Percentiles rank a stretch among this genome's conserved stretches.
phyloP scores from a whole-genome alignment of 2,113 vertebrate species.

The Corythornis madagascariensis region DNA sequence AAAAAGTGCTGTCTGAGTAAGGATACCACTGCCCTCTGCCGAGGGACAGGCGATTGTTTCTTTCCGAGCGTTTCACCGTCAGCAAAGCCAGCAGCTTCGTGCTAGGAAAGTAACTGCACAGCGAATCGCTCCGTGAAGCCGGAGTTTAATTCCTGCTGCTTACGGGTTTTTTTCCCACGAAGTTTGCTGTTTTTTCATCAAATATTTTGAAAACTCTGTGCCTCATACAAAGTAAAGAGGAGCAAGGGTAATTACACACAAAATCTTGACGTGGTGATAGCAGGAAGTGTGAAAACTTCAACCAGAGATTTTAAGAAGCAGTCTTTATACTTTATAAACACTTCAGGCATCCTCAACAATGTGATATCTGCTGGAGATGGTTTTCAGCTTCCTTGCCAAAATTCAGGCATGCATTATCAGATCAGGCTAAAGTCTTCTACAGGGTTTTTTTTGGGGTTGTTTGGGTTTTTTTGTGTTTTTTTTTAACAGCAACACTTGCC shows the following conservation, averaged over 20 bases:
- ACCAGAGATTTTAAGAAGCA: background rate
- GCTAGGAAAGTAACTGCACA: background rate
- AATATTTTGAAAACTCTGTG: constrained; percentile 7
- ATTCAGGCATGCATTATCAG: background rate
- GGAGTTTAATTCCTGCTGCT: background rate
- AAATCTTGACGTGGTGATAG: background rate
- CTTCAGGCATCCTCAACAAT: background rate
- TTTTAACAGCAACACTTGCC: background rate
- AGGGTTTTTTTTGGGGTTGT: background rate
- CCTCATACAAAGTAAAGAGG: background rate
- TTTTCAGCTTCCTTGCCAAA: constrained; percentile 10
- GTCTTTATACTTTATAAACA: background rate
- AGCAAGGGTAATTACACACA: background rate
- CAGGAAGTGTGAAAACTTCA: constrained; percentile 33
- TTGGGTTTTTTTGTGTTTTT: background rate
- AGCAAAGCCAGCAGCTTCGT: background rate
- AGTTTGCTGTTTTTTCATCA: background rate
- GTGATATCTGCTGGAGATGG: constrained; percentile 31
- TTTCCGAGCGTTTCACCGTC: background rate
- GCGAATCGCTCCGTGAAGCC: background rate
- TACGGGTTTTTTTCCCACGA: background rate
- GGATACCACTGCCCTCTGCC: constrained; percentile 33
- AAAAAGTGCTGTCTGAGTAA: background rate
- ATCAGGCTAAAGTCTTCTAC: background rate
- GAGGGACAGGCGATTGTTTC: background rate